Evolutionary conservation across 2,797 vertebrate species (phyloP), one percentile per base, ranked within the genome.

Genomic region (Danio kyathit): DNA sequence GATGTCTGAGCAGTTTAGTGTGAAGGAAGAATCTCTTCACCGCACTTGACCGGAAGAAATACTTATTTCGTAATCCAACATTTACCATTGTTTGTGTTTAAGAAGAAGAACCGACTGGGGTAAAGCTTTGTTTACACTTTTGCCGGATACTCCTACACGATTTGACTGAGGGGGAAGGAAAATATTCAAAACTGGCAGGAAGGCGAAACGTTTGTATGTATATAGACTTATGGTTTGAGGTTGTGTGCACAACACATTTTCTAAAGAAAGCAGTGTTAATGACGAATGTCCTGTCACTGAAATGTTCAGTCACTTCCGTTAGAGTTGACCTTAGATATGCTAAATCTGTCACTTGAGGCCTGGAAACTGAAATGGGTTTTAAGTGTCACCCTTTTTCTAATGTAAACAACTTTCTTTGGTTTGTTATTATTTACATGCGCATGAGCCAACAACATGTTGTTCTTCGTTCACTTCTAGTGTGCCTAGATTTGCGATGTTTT

Each of bases 121-220:
- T 63, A 44, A 73, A 52, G 48, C 78, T 66, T 43, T 64, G 44
- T 70, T 67, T 81, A 75, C 52, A 41, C 51, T 77, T 57, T 65
- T 76, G 74, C 46, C 16, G 48, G 67, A 56, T 54, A 40, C 57
- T 64, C 78, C 66, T 52, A n/a, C 69, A 51, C 38, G 3, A 82
- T 64, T 77, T 82, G 67, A 60, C 44, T 65, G 76, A 72, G 70
- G 49, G 59, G 16, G 17, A 76, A 57, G 49, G 76, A 64, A 63
- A 54, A 75, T 84, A 74, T 84, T 82, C 54, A 79, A 82, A 82
- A 74, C 60, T 7, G 6, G n/a, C 17, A 46, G 11, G 59, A 49
- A 76, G 21, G 17, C 51, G 8, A 41, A 56, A n/a, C 21, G 29
- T 83, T 79, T 88, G 76, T 69, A 70, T 60, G 44, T 17, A 52